Evolutionary conservation across 2,113 vertebrate species (phyloP).

Genomic region (Halichoeres trimaculatus): DNA sequence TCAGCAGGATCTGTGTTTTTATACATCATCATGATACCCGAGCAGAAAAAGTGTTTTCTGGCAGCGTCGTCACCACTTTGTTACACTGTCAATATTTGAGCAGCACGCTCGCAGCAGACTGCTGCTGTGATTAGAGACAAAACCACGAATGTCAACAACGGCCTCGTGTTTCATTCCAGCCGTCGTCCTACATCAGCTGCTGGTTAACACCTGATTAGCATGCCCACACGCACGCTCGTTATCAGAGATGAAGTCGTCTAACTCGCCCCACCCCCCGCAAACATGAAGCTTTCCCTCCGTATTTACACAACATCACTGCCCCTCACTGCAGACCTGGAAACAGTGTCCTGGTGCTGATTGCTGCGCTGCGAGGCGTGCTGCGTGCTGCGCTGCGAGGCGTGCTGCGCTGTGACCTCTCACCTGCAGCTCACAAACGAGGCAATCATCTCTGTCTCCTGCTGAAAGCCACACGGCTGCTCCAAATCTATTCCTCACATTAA

Average conservation of each 20-base stretch:
- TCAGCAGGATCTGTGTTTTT: no score
- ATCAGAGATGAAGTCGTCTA: constrained; percentile 20
- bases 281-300: constrained; percentile 31
- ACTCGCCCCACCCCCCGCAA: constrained; percentile 29
- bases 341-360: constrained; percentile 28
- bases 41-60: neutral
- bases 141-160: constrained; percentile 24
- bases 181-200: constrained; percentile 25
- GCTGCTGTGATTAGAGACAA: constrained; percentile 6
- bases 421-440: constrained; percentile 25
- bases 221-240: constrained; percentile 13
- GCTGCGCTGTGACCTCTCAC: constrained; percentile 25
- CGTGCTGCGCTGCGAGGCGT: constrained; percentile 5
- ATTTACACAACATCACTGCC: constrained; percentile 56
- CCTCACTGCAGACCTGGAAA: constrained; percentile 9
- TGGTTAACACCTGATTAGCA: constrained; percentile 13
- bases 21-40: neutral
- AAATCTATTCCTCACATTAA: constrained; percentile 23
- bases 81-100: neutral
- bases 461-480: neutral
- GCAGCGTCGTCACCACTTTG: neutral
- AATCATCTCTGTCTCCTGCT: constrained; percentile 24
- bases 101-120: neutral
- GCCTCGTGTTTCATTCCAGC: constrained; percentile 29
- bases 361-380: constrained; percentile 7